phyloP scores from a whole-genome alignment of 2,113 vertebrate species.

The Orientallactaga bullata region DNA sequence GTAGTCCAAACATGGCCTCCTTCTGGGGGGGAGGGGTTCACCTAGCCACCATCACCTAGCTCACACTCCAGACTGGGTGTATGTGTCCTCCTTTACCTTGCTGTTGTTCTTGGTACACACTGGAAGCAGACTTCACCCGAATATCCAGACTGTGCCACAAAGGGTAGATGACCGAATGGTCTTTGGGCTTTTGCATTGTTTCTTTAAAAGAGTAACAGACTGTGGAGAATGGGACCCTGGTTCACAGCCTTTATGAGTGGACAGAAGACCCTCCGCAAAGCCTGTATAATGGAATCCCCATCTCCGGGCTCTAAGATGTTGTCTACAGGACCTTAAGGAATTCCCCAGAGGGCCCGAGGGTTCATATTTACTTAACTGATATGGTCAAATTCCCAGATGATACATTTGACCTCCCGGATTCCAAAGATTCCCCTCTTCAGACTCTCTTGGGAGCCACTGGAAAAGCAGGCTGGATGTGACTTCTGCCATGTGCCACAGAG shows the following conservation, averaged over 20 bases:
- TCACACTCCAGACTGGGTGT: not conserved
- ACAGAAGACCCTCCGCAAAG: not conserved
- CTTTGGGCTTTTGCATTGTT: not conserved
- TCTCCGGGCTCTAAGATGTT: not conserved
- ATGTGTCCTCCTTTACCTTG: not conserved
- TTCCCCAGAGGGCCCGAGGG: not conserved
- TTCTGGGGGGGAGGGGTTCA: not conserved
- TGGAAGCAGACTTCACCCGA: not conserved
- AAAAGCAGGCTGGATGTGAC: not conserved
- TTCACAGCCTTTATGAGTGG: not conserved
- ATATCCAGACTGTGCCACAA: not conserved
- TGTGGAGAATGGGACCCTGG: not conserved
- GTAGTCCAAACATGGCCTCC: not conserved
- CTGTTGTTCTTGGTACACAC: not conserved
- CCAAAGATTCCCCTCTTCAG: not conserved
- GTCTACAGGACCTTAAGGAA: not conserved
- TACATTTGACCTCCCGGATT: not conserved
- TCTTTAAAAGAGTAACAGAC: not conserved
- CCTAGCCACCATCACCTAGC: not conserved
- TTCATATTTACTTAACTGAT: not conserved
- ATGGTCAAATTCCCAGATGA: not conserved
- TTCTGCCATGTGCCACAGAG: not conserved
- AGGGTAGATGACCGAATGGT: not conserved
- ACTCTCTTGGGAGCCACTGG: not conserved
- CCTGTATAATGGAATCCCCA: too few species aligned